These are phyloP conservation scores for Molossus alvarezi DNA, from an alignment of 2,797 vertebrate species.

Conservation along the genomic window DNA sequence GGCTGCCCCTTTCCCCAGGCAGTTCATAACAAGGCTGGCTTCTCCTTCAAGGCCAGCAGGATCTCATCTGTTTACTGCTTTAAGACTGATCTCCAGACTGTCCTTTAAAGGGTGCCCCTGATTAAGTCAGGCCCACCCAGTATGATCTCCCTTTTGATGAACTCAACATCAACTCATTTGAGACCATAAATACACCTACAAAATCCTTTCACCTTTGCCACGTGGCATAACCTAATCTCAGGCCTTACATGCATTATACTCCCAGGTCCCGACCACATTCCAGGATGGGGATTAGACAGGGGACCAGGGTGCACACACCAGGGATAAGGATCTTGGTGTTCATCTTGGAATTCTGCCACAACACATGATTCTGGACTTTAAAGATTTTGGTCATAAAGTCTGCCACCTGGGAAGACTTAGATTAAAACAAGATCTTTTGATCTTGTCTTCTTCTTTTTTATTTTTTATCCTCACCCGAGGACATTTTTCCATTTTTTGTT, in stretches of 20 bases:
- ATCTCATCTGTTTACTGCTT: background rate
- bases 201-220: background rate
- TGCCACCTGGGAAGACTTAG: background rate
- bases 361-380: background rate
- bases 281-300: background rate
- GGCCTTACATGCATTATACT: background rate
- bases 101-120: background rate
- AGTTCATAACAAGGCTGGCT: background rate
- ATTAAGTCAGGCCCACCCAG: background rate
- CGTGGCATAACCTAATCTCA: background rate
- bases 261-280: background rate
- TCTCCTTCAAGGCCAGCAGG: background rate
- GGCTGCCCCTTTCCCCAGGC: background rate
- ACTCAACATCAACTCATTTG: background rate
- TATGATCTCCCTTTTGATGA: background rate
- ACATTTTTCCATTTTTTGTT: too few relatives aligned
- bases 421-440: conserved; percentile 3
- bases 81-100: background rate
- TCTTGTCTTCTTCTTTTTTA: background rate
- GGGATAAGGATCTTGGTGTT: rapidly evolving
- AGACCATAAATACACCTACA: background rate
- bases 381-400: background rate
- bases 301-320: rapidly evolving
- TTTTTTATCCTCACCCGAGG: too few relatives aligned
- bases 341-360: background rate